Conservation (phyloP, 2,113 vertebrate species). For the Aramus guarauna region DNA sequence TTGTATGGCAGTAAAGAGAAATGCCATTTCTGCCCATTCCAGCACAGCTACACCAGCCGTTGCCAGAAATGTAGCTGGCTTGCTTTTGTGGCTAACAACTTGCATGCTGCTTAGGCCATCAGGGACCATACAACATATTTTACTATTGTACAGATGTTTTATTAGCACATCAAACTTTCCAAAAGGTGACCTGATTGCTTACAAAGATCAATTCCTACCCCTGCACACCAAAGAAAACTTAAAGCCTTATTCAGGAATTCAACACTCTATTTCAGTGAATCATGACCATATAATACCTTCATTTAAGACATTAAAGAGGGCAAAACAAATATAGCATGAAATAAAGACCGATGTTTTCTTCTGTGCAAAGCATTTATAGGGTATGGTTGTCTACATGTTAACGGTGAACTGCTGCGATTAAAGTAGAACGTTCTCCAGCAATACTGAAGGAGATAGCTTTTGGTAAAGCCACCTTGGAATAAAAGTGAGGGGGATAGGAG, state of each 20-base stretch:
- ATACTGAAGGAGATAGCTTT: not conserved
- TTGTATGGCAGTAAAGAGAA: not conserved
- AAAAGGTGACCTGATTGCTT: constrained; percentile 1
- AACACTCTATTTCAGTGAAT: not conserved
- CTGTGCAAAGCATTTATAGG: not conserved
- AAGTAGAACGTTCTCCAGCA: not conserved
- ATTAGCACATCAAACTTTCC: constrained; percentile 16
- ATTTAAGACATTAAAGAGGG: not conserved
- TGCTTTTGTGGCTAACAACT: not conserved
- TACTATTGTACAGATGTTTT: not conserved
- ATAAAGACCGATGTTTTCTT: not conserved
- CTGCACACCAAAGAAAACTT: not conserved
- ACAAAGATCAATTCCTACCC: not conserved
- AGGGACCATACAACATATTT: not conserved
- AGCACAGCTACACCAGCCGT: not conserved
- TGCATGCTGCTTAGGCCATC: not conserved
- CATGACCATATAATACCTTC: not conserved
- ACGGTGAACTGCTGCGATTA: not conserved
- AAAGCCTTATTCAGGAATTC: not conserved
- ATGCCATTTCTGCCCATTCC: not conserved
- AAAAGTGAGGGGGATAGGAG: not conserved
- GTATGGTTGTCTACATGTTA: not conserved
- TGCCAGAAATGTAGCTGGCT: not conserved
- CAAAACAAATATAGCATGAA: constrained; percentile 3
- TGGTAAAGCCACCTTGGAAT: not conserved